Percentiles rank a stretch among this genome's conserved stretches.
Conservation (phyloP, 2,797 vertebrate genomes). For the Chloroceryle inda region DNA sequence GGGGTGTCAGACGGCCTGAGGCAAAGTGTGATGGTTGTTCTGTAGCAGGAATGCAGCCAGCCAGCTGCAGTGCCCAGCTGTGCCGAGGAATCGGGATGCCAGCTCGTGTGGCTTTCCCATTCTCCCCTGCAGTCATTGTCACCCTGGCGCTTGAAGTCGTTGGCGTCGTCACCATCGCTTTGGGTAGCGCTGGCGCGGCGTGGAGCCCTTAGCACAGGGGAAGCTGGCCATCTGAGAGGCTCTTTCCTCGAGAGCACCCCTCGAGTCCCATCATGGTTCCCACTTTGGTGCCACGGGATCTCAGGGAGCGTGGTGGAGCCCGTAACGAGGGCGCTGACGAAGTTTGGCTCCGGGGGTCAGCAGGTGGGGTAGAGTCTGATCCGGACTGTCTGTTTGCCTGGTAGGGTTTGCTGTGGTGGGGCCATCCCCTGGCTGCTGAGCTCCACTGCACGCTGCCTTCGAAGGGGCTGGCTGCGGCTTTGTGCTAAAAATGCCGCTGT, state of each 20-base stretch:
- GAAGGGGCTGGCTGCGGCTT: background rate
- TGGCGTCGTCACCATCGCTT: background rate
- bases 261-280: background rate
- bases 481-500: background rate
- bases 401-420: conserved; percentile 6
- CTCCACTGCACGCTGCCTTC: conserved; percentile 11
- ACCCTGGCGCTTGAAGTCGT: background rate
- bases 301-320: rapidly evolving
- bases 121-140: background rate
- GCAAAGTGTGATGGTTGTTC: background rate
- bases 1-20: background rate
- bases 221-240: background rate
- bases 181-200: background rate
- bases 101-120: background rate
- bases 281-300: background rate
- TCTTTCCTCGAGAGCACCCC: background rate
- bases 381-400: background rate
- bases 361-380: background rate
- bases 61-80: conserved; percentile 17
- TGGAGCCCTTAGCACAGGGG: background rate
- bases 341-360: background rate
- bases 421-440: conserved; percentile 51
- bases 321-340: background rate
- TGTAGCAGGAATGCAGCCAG: background rate
- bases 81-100: background rate